Percentiles rank a stretch among this genome's conserved stretches.
phyloP scores from a whole-genome alignment of 1,140 invertebrate species.

The Nephotettix cincticeps region DNA sequence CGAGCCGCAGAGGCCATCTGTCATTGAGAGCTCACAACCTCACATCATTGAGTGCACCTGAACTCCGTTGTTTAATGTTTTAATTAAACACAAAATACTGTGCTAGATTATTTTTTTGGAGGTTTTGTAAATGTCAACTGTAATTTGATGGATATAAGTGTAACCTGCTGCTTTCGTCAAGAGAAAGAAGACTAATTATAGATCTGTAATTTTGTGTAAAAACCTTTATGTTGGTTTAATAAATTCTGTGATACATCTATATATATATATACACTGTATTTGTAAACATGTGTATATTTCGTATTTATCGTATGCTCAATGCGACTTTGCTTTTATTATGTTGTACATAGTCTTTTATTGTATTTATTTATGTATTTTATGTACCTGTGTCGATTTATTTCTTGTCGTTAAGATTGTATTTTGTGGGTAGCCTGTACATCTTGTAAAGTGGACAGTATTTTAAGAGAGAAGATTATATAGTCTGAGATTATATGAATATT shows the following conservation, averaged over 20 bases:
- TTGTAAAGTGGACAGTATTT: conserved; percentile 8
- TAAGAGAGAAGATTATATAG: neutral
- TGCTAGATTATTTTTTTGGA: conserved; percentile 2
- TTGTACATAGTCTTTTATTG: conserved; percentile 23
- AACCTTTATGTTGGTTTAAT: conserved; percentile 23
- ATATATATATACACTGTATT: conserved; percentile 20
- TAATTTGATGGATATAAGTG: neutral
- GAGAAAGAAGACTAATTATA: conserved; percentile 25
- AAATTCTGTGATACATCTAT: conserved; percentile 25
- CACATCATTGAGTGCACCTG: conserved; percentile 88
- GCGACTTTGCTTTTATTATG: conserved; percentile 8
- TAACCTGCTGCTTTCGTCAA: conserved; percentile 14
- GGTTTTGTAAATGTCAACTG: neutral
- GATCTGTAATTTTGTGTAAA: conserved; percentile 12
- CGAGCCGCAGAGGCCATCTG: conserved; percentile 75
- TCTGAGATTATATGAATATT: conserved; percentile 11
- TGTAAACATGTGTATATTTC: conserved; percentile 2
- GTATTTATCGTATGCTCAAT: conserved; percentile 12
- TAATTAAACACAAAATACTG: conserved; percentile 8
- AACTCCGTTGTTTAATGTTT: conserved; percentile 38
- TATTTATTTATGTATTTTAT: conserved; percentile 22
- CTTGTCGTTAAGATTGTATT: conserved; percentile 8
- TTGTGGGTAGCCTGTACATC: neutral
- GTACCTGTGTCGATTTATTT: conserved; percentile 16
- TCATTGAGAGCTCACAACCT: conserved; percentile 78